Conservation (phyloP, 1,140 invertebrate genomes). For the Drosophila nasuta region DNA sequence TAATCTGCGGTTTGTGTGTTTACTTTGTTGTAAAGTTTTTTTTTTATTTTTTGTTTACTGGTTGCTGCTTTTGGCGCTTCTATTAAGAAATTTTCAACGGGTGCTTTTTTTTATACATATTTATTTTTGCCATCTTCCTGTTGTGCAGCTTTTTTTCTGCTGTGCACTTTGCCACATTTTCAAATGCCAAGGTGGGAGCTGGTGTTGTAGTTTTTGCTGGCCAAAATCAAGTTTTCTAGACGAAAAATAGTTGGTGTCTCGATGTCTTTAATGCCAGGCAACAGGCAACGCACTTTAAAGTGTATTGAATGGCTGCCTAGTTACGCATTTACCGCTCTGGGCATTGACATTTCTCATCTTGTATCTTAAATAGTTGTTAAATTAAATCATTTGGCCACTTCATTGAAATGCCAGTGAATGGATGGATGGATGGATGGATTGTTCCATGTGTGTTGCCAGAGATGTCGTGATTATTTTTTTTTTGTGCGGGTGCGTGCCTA, state of each 20-base stretch:
- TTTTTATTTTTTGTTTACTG: constrained; percentile 3
- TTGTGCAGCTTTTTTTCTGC: constrained; percentile 46
- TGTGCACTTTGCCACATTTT: constrained; percentile 65
- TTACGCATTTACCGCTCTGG: constrained; percentile 44
- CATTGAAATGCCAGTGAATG: constrained; percentile 71
- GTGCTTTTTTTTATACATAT: constrained; percentile 25
- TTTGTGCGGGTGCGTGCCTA: constrained; percentile 73
- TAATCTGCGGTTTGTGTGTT: constrained; percentile 71
- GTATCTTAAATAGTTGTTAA: constrained; percentile 62
- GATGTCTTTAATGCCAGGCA: constrained; percentile 62
- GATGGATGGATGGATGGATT: constrained; percentile 5
- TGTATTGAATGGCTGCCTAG: constrained; percentile 28
- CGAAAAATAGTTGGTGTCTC: constrained; percentile 17
- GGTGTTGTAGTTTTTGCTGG: constrained; percentile 38
- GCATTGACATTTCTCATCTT: constrained; percentile 44
- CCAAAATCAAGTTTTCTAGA: constrained; percentile 60
- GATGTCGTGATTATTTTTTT: constrained; percentile 16
- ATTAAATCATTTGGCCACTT: constrained; percentile 63
- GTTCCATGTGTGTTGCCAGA: constrained; percentile 18
- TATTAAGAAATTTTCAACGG: constrained; percentile 75
- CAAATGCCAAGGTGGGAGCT: constrained; percentile 74
- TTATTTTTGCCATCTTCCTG: constrained; percentile 67
- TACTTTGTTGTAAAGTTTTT: constrained; percentile 38
- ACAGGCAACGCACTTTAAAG: constrained; percentile 41
- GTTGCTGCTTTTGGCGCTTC: constrained; percentile 62